Conservation (phyloP, 53 echinoderm and acorn worm genomes). For the Temnopleurus reevesii region DNA sequence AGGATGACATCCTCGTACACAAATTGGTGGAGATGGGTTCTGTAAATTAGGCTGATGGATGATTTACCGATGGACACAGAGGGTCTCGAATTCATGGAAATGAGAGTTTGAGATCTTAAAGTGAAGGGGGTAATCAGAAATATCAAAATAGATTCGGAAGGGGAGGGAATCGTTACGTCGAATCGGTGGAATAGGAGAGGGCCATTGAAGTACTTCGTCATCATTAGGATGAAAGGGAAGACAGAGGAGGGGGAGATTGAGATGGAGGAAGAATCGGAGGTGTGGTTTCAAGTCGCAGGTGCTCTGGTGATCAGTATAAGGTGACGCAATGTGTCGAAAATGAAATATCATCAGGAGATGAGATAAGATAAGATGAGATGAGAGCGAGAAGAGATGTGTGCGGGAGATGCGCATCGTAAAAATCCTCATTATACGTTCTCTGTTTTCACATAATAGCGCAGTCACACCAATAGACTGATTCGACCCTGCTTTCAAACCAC, state of each 20-base stretch:
- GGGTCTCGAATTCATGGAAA: background rate
- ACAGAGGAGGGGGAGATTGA: background rate
- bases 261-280: background rate
- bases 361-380: no score
- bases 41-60: no score
- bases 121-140: background rate
- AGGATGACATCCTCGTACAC: no score
- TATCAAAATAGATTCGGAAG: background rate
- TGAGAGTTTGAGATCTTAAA: background rate
- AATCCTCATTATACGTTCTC: background rate
- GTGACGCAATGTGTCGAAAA: background rate
- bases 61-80: no score
- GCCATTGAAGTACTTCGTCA: background rate
- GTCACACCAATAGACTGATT: no score
- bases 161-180: no score
- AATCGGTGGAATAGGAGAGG: no score
- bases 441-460: no score
- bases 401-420: background rate
- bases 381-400: no score
- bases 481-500: no score
- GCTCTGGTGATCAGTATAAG: background rate
- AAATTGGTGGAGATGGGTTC: no score
- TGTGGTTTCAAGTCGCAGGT: background rate
- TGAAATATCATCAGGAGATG: background rate
- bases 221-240: background rate